Percentiles rank a stretch among this genome's conserved stretches.
These are phyloP conservation scores for Thymelicus acteon DNA, from an alignment of 2,888 invertebrate genomes.

Conservation along the genomic window DNA sequence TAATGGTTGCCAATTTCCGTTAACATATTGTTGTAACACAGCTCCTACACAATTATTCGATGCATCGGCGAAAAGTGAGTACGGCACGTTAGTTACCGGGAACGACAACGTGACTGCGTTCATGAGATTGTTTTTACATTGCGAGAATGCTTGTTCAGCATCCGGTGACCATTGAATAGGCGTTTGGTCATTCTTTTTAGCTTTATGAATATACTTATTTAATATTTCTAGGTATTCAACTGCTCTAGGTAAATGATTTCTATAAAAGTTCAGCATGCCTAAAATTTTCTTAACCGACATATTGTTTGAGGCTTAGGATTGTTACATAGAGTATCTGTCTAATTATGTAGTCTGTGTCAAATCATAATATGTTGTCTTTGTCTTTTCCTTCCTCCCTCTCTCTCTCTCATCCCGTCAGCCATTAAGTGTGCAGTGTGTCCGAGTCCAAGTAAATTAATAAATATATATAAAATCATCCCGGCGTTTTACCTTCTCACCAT, in stretches of 20 bases:
- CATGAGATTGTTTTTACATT: conserved; percentile 15
- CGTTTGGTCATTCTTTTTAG: conserved; percentile 16
- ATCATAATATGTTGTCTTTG: too few relatives aligned
- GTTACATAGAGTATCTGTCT: too few relatives aligned
- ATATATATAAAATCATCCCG: too few relatives aligned
- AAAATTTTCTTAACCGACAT: neutral
- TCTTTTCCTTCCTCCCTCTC: too few relatives aligned
- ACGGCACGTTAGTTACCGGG: conserved; percentile 13
- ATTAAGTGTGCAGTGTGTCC: too few relatives aligned
- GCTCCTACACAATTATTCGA: conserved; percentile 8
- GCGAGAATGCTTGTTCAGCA: conserved; percentile 13
- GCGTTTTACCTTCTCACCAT: too few relatives aligned
- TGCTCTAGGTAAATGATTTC: conserved; percentile 7
- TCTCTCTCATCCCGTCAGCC: too few relatives aligned
- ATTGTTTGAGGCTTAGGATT: neutral
- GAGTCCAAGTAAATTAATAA: too few relatives aligned
- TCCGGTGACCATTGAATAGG: conserved; percentile 6
- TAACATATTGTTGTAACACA: neutral
- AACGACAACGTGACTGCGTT: conserved; percentile 18
- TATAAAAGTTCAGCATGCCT: conserved; percentile 1
- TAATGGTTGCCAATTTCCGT: conserved; percentile 17
- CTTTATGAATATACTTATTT: conserved; percentile 13
- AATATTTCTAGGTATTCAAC: conserved; percentile 17
- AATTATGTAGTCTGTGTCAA: too few relatives aligned
- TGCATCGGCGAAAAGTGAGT: conserved; percentile 20